These are phyloP conservation scores for Drosophila koepferae DNA, from an alignment of 2,888 invertebrate species.

Conservation along the genomic window DNA sequence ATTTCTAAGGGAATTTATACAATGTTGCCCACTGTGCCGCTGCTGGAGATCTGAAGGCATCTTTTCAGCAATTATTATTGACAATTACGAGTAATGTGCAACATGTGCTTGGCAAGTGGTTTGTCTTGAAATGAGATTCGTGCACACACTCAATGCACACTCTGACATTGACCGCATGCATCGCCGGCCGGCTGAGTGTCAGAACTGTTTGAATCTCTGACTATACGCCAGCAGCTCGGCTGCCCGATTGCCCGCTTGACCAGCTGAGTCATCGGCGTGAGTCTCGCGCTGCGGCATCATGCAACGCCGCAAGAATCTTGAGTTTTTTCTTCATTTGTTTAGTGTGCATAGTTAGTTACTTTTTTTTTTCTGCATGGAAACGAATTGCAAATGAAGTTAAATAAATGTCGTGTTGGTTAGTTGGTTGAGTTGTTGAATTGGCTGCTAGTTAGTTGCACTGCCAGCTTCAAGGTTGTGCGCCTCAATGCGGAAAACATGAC, in stretches of 20 bases:
- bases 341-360: neutral
- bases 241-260: constrained; percentile 2
- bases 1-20: too few species aligned
- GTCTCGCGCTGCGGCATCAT: constrained; percentile 18
- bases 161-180: constrained; percentile 70
- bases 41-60: constrained; percentile 47
- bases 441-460: constrained; percentile 43
- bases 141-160: constrained; percentile 51
- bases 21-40: constrained; percentile 22
- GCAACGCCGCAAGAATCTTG: constrained; percentile 57
- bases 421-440: constrained; percentile 29
- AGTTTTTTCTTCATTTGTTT: constrained; percentile 18
- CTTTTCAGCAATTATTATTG: constrained; percentile 60
- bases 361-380: constrained; percentile 33
- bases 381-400: constrained; percentile 76
- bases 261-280: constrained; percentile 62
- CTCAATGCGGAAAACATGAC: constrained; percentile 73
- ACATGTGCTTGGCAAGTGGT: constrained; percentile 71
- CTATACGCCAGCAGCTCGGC: neutral
- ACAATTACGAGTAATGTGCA: constrained; percentile 67
- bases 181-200: constrained; percentile 59
- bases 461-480: constrained; percentile 65
- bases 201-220: constrained; percentile 9
- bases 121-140: constrained; percentile 82
- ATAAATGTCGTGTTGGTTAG: constrained; percentile 50